Evolutionary conservation across 2,888 invertebrate species (phyloP).

Genomic region (Phymatocera aterrima): DNA sequence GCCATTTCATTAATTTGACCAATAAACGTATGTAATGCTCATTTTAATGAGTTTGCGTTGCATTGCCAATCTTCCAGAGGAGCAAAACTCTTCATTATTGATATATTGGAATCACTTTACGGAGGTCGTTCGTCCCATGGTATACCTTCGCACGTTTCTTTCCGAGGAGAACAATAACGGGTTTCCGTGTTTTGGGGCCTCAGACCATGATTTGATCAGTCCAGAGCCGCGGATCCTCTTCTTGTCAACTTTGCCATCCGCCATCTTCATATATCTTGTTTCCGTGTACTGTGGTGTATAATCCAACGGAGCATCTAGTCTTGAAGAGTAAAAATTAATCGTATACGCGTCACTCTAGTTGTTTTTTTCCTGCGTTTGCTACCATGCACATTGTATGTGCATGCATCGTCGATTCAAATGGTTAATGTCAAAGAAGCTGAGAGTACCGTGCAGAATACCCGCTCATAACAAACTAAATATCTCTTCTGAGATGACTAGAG

Average conservation of each 20-base stretch:
- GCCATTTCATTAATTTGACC: slow-evolving; percentile 3
- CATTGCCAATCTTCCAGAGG: background rate
- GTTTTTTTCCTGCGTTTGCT: background rate
- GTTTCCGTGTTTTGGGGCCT: slow-evolving; percentile 51
- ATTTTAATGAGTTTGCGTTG: slow-evolving; percentile 2
- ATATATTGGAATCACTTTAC: slow-evolving; percentile 26
- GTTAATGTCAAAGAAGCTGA: background rate
- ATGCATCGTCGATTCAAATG: too few relatives aligned
- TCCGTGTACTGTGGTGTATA: slow-evolving; percentile 6
- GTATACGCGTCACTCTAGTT: background rate
- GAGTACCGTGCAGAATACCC: background rate
- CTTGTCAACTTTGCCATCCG: slow-evolving; percentile 27
- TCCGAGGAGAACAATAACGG: slow-evolving; percentile 46
- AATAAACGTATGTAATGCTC: background rate
- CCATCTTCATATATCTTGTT: slow-evolving; percentile 47
- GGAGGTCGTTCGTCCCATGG: slow-evolving; percentile 28
- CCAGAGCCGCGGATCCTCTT: slow-evolving; percentile 26
- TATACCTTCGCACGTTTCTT: slow-evolving; percentile 51
- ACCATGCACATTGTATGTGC: too few relatives aligned
- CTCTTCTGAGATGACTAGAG: background rate
- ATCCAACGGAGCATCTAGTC: slow-evolving; percentile 12
- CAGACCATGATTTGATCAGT: slow-evolving; percentile 59
- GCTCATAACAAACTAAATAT: background rate
- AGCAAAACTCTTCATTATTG: background rate
- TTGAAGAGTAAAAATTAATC: slow-evolving; percentile 40